Evolutionary conservation across 2,797 vertebrate species (phyloP), one percentile per base, ranked within the genome.

Genomic region (Holocentrus rufus): DNA sequence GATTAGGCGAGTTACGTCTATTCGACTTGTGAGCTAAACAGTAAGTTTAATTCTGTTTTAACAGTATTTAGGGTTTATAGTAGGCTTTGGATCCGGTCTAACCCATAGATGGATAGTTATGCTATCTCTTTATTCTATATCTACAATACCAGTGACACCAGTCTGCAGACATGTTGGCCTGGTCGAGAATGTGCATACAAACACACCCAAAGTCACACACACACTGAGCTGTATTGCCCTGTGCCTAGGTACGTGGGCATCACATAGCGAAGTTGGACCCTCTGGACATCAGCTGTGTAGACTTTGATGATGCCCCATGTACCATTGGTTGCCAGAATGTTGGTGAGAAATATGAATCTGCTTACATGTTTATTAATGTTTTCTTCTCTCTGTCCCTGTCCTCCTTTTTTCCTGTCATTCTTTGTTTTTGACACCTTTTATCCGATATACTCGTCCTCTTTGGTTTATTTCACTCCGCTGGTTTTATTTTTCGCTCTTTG

Each of bases 241-340:
- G 58, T 83, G 58, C 22, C 14, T 39, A 94, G 92, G 89, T 94
- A 77, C 96, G 96, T 92, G 97, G 98, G 86, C 97, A 99, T 85
- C 96, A 97, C 92, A 93, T 96, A 88, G 96, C 97, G 86, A 97
- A 97, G 91, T 89, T 99, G 93, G 97, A 99, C 91, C 97, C 97
- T 27, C 94, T 98, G 90, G 95, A 95, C 87, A 99, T 99, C 94
- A 95, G 94, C 95, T 95, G 94, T 93, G 96, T 98, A 84, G 95
- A 96, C 96, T 97, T 97, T 93, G 96, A 97, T 72, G 94, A 96
- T 81, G 93, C 96, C 1, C 95, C 96, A 5, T 94, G 96, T 90
- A 90, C 94, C 87, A 90, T 97, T 77, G 92, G 93, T 64, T 95
- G 95, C 91, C 96, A 95, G 87, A 95, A 96, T 66, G 92, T 97